Evolutionary conservation across 2,113 vertebrate species (phyloP), one percentile per base, ranked within the genome.

Genomic region (Puffinus mauretanicus): DNA sequence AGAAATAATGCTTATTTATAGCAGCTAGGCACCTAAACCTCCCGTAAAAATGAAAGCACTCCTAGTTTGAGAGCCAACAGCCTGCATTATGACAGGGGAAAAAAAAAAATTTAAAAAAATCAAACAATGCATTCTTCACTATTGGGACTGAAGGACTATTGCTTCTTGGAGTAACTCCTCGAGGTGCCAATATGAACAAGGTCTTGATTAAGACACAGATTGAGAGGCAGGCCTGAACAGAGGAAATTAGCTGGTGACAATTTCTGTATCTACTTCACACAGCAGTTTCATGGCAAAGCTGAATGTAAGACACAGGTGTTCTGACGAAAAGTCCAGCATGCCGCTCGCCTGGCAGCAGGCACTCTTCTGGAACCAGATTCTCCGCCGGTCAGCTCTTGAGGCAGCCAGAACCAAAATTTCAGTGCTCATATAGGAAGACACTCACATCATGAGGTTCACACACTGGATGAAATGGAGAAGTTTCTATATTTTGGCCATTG

Each of bases 341-440:
- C 10, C 1, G 2, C 49, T 34, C 6, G 0, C n/a, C 52, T 46
- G 11, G 19, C 54, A n/a, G n/a, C 7, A 13, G 40, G 25, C 26
- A 32, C 34, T 38, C 16, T 5, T 34, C 8, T 32, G n/a, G 20
- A 78, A 21, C 1, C 49, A 69, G 18, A 11, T 38, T 18, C 24
- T 38, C 8, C 57, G 40, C 29, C 4, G 2, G 34, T 12, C 52
- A 42, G 2, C 13, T 14, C 52, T 29, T 2, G 3, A 52, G 18
- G 21, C 67, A 87, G 24, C 38, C 52, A 81, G 30, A 2, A 58
- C 17, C 51, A 77, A 38, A 47, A 38, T 34, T 24, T 38, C 19
- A 34, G 25, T 7, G 19, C 32, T 49, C 7, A 14, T 11, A 22
- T 19, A 54, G 18, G 44, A 54, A 34, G 7, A 60, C 3, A 7